A percentile compares a stretch with the other conserved stretches of the same genome.
phyloP scores from a whole-genome alignment of 1,140 invertebrate species.

The Chymomyza costata region DNA sequence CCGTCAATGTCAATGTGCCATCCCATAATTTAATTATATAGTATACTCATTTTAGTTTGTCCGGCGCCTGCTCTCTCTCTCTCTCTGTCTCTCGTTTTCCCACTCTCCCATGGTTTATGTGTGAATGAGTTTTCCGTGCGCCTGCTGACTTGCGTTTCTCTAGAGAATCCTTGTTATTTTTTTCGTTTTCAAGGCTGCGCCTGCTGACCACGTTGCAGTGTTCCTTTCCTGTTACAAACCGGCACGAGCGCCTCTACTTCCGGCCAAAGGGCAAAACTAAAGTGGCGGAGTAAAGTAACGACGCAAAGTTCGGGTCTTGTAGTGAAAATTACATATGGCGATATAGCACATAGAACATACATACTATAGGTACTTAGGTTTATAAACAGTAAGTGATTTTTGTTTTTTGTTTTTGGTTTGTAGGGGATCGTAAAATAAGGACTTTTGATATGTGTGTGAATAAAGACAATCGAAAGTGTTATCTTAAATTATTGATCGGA shows the following conservation, averaged over 20 bases:
- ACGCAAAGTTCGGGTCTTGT: conserved; percentile 10
- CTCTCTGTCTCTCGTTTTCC: conserved; percentile 1
- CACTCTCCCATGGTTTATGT: conserved; percentile 23
- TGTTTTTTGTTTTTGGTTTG: no score
- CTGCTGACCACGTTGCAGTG: conserved; percentile 9
- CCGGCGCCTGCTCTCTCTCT: conserved; percentile 6
- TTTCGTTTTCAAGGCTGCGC: conserved; percentile 45
- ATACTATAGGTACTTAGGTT: no score
- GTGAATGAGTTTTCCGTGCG: conserved; percentile 26
- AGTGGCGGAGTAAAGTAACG: no score
- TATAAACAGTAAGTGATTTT: no score
- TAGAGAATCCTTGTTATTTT: conserved; percentile 22
- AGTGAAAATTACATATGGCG: conserved; percentile 42
- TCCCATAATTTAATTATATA: conserved; percentile 72
- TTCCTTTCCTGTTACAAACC: background rate
- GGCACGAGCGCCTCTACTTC: conserved; percentile 33
- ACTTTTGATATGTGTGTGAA: no score
- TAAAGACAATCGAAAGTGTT: no score
- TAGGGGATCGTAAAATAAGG: no score
- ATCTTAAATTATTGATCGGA: no score
- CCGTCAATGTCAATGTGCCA: conserved; percentile 14
- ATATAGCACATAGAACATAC: no score
- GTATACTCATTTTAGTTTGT: conserved; percentile 30
- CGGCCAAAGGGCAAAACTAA: conserved; percentile 29
- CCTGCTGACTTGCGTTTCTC: conserved; percentile 65